Evolutionary conservation across 2,113 vertebrate genomes (phyloP), one percentile per base, ranked within the genome.

Genomic region (Oncorhynchus gorbuscha): DNA sequence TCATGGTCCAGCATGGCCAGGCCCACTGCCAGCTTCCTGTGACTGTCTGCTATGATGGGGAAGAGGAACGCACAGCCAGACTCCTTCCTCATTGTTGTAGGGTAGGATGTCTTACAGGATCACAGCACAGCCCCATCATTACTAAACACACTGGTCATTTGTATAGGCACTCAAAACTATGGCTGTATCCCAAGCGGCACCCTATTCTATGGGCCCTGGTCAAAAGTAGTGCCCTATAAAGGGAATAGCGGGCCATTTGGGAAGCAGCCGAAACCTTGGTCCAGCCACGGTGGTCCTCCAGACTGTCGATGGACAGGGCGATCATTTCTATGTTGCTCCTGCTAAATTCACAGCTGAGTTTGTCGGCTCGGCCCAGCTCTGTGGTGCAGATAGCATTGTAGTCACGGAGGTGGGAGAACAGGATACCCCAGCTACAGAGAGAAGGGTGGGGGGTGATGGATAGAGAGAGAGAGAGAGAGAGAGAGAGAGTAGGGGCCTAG

Each of bases 381-480:
- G 96, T 99, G 86, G 97, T 99, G 79, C 97, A 98, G 35, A 99
- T 96, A 0, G 97, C 97, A 0, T 97, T 99, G 85, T 95, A 99
- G 87, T 99, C 97, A 55, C 91, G 90, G 0, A 97, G 97, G 82
- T 99, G 97, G 18, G 97, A 97, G 89, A 97, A 98, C 71, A 98
- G 92, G 84, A 99, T 92, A 30, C 96, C 96, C 97, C 97, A 99
- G 72, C 97, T 98, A 84, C 12, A 83, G 87, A 5, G 11, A 75
- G 32, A 72, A 45, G 71, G 55, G 48, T 14, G 24, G 26, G 18
- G 11, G 62, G 16, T 39, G 73, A 6, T 66, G 14, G 48, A 69
- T 35, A 14, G 58, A 61, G 58, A 4, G 51, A 55, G 4, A n/a
- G 58, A 24, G 24, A 24, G 58, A 61, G 58, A 61, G 58, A 26